Percentiles rank a stretch among this genome's conserved stretches.
These are phyloP conservation scores for Lasioglossum pauxillum DNA, from an alignment of 2,888 invertebrate species.

Conservation along the genomic window DNA sequence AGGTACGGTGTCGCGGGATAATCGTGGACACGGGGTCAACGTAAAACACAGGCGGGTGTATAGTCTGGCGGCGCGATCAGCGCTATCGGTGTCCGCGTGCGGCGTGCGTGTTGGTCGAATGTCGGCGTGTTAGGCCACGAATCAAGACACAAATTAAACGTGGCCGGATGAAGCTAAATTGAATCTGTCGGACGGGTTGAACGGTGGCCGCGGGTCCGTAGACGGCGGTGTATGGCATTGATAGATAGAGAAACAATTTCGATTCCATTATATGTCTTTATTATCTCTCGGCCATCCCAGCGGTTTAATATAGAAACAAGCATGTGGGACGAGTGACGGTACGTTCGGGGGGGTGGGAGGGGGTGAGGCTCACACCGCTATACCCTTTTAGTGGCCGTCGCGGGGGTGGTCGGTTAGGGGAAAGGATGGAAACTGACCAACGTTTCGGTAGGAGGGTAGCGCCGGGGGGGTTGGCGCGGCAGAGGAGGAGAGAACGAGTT, in stretches of 20 bases:
- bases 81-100: slow-evolving; percentile 12
- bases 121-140: slow-evolving; percentile 68
- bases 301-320: slow-evolving; percentile 81
- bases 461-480: slow-evolving; percentile 19
- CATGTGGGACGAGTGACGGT: slow-evolving; percentile 75
- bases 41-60: slow-evolving; percentile 1
- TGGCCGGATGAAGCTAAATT: slow-evolving; percentile 75
- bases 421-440: slow-evolving; percentile 68
- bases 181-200: slow-evolving; percentile 75
- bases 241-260: slow-evolving; percentile 84
- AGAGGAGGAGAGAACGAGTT: slow-evolving; percentile 20
- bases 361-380: slow-evolving; percentile 43
- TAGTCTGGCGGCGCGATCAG: slow-evolving; percentile 13
- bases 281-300: slow-evolving; percentile 80
- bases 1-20: neutral
- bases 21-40: slow-evolving; percentile 8
- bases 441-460: slow-evolving; percentile 48
- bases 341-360: slow-evolving; percentile 32
- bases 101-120: slow-evolving; percentile 9
- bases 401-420: slow-evolving; percentile 39
- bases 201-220: slow-evolving; percentile 58
- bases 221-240: slow-evolving; percentile 79
- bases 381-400: slow-evolving; percentile 62
- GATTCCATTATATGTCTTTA: slow-evolving; percentile 84
- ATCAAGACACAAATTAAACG: slow-evolving; percentile 81